A percentile compares a stretch with the other conserved stretches of the same genome.
phyloP scores from a whole-genome alignment of 2,888 invertebrate species.

The Luffia ferchaultella region DNA sequence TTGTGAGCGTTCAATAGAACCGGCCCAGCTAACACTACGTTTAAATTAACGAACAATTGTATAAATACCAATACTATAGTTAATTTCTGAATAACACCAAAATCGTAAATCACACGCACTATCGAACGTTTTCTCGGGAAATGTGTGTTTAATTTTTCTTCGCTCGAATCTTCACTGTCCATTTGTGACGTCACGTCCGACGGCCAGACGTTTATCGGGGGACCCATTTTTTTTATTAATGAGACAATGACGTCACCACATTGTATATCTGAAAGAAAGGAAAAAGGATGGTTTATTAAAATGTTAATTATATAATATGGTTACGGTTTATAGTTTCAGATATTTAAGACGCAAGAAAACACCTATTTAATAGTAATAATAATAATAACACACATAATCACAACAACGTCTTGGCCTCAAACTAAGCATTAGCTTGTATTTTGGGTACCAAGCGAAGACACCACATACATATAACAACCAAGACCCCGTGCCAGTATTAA shows the following conservation, averaged over 20 bases:
- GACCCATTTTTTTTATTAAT: conserved; percentile 32
- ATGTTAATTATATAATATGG: too few species aligned
- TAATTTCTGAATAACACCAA: conserved; percentile 37
- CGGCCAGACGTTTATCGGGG: conserved; percentile 43
- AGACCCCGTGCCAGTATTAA: too few species aligned
- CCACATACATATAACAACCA: too few species aligned
- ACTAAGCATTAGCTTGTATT: too few species aligned
- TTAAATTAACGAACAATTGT: conserved; percentile 36
- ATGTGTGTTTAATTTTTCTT: conserved; percentile 22
- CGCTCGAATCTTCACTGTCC: conserved; percentile 16
- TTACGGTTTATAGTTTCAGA: too few species aligned
- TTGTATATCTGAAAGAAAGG: not conserved
- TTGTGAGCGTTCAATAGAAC: conserved; percentile 50
- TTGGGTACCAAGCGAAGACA: too few species aligned
- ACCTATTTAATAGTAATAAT: too few species aligned
- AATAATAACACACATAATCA: too few species aligned
- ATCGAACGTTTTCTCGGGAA: conserved; percentile 26
- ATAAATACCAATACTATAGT: conserved; percentile 35
- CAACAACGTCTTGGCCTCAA: too few species aligned
- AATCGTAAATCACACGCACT: conserved; percentile 27
- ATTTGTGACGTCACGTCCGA: conserved; percentile 19
- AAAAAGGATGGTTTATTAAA: not conserved
- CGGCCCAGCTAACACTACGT: conserved; percentile 40
- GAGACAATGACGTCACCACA: not conserved
- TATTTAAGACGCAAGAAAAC: too few species aligned